Percentiles rank a stretch among this genome's conserved stretches.
These are phyloP conservation scores for Cynopterus brachyotis DNA, from an alignment of 2,113 vertebrate species.

Conservation along the genomic window DNA sequence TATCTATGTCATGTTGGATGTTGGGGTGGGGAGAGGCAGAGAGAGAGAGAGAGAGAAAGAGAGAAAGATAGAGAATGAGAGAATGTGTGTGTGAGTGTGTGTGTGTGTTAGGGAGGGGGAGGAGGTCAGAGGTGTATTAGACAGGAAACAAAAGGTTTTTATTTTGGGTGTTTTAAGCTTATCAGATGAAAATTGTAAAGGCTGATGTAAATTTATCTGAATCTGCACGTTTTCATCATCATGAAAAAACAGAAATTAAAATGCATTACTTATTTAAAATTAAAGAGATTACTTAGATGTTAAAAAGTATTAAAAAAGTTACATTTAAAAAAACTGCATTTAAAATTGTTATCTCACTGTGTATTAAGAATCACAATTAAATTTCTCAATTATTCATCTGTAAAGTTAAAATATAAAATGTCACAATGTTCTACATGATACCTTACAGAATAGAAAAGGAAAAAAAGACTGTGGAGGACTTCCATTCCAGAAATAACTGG, in stretches of 20 bases:
- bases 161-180: not conserved
- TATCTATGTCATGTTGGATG: not conserved
- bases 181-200: not conserved
- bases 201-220: not conserved
- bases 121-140: not conserved
- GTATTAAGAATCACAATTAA: not conserved
- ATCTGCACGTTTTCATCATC: not conserved
- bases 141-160: not conserved
- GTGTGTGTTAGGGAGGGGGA: not conserved
- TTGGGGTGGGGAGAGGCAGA: not conserved
- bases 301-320: not conserved
- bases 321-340: not conserved
- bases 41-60: not conserved
- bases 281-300: not conserved
- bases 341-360: not conserved
- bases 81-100: not conserved
- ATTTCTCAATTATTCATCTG: not conserved
- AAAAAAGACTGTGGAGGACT: fast-evolving
- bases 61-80: not conserved
- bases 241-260: not conserved
- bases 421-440: not conserved
- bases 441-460: not conserved
- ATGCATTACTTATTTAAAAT: not conserved
- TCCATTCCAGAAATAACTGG: not conserved
- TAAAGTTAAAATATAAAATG: not conserved